Conservation (phyloP, 1,140 invertebrate genomes). For the Drosophila teissieri region DNA sequence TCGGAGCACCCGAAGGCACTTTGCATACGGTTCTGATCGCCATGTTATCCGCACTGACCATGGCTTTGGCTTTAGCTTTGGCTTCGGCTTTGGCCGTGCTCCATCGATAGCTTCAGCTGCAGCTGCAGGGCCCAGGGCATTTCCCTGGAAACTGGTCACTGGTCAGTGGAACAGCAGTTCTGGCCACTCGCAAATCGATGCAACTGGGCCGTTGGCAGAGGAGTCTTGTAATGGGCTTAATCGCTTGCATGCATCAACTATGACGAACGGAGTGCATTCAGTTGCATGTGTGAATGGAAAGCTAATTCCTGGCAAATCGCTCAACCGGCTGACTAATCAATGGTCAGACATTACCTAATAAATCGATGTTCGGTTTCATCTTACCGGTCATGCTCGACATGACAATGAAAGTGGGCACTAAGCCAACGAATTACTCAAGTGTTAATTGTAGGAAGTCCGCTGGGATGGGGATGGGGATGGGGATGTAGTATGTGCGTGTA, state of each 20-base stretch:
- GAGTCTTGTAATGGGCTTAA: constrained; percentile 39
- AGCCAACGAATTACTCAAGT: constrained; percentile 6
- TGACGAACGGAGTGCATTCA: neutral
- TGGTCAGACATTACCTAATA: constrained; percentile 6
- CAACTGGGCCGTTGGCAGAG: constrained; percentile 32
- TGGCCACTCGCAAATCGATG: constrained; percentile 12
- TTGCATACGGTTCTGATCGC: constrained; percentile 64
- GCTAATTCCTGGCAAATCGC: constrained; percentile 16
- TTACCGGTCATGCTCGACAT: neutral
- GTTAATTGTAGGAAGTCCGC: constrained; percentile 29
- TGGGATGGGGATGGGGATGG: neutral
- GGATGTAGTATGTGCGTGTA: neutral
- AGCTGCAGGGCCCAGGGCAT: constrained; percentile 10
- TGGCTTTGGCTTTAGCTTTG: constrained; percentile 27
- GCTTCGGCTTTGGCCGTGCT: constrained; percentile 6
- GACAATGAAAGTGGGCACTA: constrained; percentile 2
- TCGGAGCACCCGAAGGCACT: constrained; percentile 46
- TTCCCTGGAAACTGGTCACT: constrained; percentile 9
- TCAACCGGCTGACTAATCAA: constrained; percentile 9
- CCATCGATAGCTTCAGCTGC: neutral
- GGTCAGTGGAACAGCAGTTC: constrained; percentile 6
- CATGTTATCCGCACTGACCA: constrained; percentile 57
- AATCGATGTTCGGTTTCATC: constrained; percentile 1
- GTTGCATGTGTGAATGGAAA: constrained; percentile 8
- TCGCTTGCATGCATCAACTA: constrained; percentile 39